phyloP scores from a whole-genome alignment of 2,797 vertebrate species.

The Anguilla marmorata region DNA sequence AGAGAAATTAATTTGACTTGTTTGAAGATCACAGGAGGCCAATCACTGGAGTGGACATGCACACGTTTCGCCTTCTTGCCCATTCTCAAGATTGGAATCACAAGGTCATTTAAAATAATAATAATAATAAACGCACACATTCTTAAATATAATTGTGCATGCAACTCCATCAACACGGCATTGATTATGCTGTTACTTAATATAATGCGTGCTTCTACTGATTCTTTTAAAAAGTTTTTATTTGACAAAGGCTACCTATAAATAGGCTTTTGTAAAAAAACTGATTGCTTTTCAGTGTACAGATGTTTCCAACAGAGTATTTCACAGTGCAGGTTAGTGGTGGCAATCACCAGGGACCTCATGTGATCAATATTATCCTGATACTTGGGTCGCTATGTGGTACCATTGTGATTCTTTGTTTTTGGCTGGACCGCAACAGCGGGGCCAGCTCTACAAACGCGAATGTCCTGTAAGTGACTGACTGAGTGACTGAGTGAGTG shows the following conservation, averaged over 20 bases:
- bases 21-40: background rate
- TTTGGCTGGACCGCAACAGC: no score
- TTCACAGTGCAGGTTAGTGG: background rate
- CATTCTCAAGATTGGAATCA: background rate
- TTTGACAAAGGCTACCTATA: background rate
- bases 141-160: background rate
- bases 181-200: background rate
- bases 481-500: no score
- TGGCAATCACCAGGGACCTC: no score
- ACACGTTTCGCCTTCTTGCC: background rate
- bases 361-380: no score
- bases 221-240: background rate
- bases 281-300: background rate
- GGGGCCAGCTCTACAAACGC: no score
- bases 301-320: background rate
- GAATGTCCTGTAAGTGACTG: no score
- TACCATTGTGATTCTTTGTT: no score
- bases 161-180: background rate
- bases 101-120: background rate
- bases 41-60: no score
- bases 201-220: background rate
- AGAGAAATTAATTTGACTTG: no score
- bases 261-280: background rate
- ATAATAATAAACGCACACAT: background rate
- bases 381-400: no score